Evolutionary conservation across 2,113 vertebrate species (phyloP).

Genomic region (Alectura lathami): DNA sequence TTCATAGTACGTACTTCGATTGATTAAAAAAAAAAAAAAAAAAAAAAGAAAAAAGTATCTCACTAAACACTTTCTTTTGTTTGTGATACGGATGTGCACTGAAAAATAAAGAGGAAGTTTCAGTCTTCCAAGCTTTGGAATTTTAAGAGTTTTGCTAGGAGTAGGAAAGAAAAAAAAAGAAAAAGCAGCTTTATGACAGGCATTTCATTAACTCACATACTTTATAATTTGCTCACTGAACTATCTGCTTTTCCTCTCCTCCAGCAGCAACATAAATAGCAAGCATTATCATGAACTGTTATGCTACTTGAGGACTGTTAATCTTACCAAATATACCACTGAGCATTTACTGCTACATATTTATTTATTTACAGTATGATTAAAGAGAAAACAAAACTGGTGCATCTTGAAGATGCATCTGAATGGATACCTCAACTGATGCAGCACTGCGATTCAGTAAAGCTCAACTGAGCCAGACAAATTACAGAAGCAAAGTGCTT

Average conservation of each 20-base stretch:
- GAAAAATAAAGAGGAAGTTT: background rate
- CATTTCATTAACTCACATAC: slow-evolving; percentile 48
- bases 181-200: slow-evolving; percentile 18
- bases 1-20: background rate
- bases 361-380: slow-evolving; percentile 45
- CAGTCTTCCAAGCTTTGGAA: background rate
- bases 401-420: background rate
- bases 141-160: background rate
- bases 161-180: background rate
- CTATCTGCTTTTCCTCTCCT: slow-evolving; percentile 39
- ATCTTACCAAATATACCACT: slow-evolving; percentile 34
- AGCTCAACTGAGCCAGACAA: background rate
- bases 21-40: slow-evolving; percentile 37
- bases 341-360: slow-evolving; percentile 36
- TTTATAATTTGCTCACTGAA: slow-evolving; percentile 32
- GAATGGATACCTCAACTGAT: background rate
- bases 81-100: background rate
- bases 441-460: background rate
- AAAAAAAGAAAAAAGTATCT: slow-evolving; percentile 8
- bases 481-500: background rate
- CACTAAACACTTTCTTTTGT: background rate
- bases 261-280: slow-evolving; percentile 33
- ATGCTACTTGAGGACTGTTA: slow-evolving; percentile 1
- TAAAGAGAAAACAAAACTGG: background rate
- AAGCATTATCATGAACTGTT: slow-evolving; percentile 21